Base-by-base conservation (phyloP, 2,888 invertebrate species). In the Idaea straminata region DNA sequence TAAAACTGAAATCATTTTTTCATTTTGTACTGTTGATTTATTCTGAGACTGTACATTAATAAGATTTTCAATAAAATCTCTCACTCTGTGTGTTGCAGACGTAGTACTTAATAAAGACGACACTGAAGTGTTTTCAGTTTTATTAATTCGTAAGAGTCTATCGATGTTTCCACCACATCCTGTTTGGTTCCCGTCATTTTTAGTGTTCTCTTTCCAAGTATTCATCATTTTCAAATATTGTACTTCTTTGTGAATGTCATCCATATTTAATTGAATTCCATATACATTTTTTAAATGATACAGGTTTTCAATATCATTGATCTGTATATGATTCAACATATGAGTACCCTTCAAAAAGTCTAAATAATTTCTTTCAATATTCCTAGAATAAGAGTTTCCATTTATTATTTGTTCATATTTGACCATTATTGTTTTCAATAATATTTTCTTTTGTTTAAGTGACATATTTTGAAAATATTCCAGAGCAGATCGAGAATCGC, bases 261-360 rank as follows among this genome's bases (percentile, higher is more conserved):
- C 89, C 64, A 90, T 71, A 68, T 73, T 81, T 36, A 87, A 66
- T 71, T 75, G 76, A 35, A 87, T 81, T 62, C 76, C 76, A 64
- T 87, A 89, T 0, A 87, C 88, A 76, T 91, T 88, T 75, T 92
- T 92, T 36, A 91, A 83, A 70, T 90, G 83, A 71, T 91, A 92
- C 67, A 92, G 72, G 64, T 83, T 87, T 79, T 91, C 87, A 68
- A 91, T 73, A 67, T 83, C 79, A 61, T 71, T 78, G 13, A 87
- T 80, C 76, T 89, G 81, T 68, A 78, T 78, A 35, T 80, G 73
- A 73, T 81, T 79, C 38, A 91, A 69, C 61, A 83, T 74, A 62
- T 82, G 74, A 15, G 88, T 86, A 6, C 91, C 90, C 74, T 91
- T 92, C 57, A 93, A 76, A 66, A 93, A 93, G 76, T 93, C 93